These are phyloP conservation scores for Acrocephalus scirpaceus DNA, from an alignment of 2,797 vertebrate species.

Conservation along the genomic window DNA sequence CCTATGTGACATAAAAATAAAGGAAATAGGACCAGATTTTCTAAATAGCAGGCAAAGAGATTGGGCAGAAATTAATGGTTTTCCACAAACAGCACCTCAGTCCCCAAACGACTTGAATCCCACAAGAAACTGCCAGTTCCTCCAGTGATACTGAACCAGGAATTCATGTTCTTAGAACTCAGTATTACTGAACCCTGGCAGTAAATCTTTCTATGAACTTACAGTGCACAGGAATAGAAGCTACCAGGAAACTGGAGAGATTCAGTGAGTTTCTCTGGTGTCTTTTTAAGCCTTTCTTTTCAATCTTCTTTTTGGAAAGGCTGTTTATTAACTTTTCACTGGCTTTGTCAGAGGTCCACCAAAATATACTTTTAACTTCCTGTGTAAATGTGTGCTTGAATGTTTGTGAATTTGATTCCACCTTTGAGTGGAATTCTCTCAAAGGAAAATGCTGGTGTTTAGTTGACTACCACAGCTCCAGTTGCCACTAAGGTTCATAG, in stretches of 20 bases:
- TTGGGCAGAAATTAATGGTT: not conserved
- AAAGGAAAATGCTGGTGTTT: not conserved
- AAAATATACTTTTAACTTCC: not conserved
- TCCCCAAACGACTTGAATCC: not conserved
- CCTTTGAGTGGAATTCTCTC: not conserved
- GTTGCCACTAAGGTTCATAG: not conserved
- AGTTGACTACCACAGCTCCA: not conserved
- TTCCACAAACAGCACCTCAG: not conserved
- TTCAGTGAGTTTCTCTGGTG: not conserved
- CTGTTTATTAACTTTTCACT: not conserved
- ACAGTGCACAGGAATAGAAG: not conserved
- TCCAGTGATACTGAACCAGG: not conserved
- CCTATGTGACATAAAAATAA: not conserved
- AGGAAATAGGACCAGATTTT: not conserved
- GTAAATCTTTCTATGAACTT: not conserved
- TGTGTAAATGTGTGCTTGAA: accelerated
- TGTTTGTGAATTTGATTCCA: not conserved
- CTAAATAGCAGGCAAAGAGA: not conserved
- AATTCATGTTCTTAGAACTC: not conserved
- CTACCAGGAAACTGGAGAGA: not conserved
- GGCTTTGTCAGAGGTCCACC: not conserved
- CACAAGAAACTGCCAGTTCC: not conserved
- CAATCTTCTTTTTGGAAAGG: not conserved
- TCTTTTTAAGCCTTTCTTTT: not conserved
- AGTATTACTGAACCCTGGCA: not conserved